A percentile compares a stretch with the other conserved stretches of the same genome.
phyloP scores from a whole-genome alignment of 2,888 invertebrate species.

The Cantharis flavilabris region DNA sequence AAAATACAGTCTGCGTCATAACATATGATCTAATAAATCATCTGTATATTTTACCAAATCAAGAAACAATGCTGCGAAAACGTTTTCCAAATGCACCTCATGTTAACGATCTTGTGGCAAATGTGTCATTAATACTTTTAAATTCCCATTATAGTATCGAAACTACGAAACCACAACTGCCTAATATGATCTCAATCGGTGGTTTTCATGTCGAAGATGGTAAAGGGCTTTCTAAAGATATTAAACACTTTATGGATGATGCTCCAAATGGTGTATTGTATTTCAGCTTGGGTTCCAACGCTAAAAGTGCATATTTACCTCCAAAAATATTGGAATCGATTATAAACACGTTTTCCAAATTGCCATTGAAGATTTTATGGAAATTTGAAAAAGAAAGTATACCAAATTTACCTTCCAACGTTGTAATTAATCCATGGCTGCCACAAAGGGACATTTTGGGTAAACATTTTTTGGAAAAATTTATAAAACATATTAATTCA shows the following conservation, averaged over 20 bases:
- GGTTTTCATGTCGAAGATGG: constrained; percentile 55
- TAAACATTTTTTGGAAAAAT: constrained; percentile 14
- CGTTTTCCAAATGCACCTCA: constrained; percentile 35
- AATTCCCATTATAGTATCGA: constrained; percentile 59
- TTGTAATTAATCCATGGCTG: constrained; percentile 39
- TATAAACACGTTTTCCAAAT: constrained; percentile 60
- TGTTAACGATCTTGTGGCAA: constrained; percentile 27
- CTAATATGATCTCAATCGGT: constrained; percentile 62
- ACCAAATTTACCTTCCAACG: constrained; percentile 28
- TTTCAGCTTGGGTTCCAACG: constrained; percentile 65
- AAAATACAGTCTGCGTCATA: constrained; percentile 35
- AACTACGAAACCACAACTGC: constrained; percentile 58
- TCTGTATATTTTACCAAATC: neutral
- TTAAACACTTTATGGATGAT: constrained; percentile 59
- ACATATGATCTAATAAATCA: neutral
- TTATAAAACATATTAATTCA: neutral
- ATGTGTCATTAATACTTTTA: constrained; percentile 39
- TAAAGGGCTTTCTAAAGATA: constrained; percentile 49
- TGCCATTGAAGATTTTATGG: constrained; percentile 69
- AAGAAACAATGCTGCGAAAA: constrained; percentile 23
- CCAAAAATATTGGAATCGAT: constrained; percentile 59
- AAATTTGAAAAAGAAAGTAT: constrained; percentile 66
- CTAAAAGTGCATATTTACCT: constrained; percentile 61
- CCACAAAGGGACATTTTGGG: constrained; percentile 46
- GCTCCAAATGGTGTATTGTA: constrained; percentile 61